Conservation (phyloP, 2,113 vertebrate species). For the Rhagologus leucostigma region DNA sequence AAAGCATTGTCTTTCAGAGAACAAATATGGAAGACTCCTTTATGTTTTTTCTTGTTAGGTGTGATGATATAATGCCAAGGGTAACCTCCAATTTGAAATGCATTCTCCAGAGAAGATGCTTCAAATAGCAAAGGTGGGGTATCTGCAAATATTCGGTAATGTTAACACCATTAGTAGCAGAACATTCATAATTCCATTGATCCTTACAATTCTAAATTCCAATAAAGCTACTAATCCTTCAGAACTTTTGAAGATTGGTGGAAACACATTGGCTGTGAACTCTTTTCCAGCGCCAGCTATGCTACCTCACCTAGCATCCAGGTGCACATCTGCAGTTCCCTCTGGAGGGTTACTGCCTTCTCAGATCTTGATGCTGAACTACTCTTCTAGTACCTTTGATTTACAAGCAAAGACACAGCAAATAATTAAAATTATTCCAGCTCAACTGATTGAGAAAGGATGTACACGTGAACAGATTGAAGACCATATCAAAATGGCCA, state of each 20-base stretch:
- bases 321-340: neutral
- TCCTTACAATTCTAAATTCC: neutral
- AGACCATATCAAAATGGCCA: neutral
- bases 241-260: neutral
- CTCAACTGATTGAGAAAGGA: neutral
- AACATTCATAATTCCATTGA: slow-evolving; percentile 3
- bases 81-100: slow-evolving; percentile 91
- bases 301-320: neutral
- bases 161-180: slow-evolving; percentile 49
- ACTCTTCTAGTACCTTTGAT: neutral
- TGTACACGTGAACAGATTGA: neutral
- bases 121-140: slow-evolving; percentile 88
- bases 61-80: slow-evolving; percentile 98
- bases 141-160: slow-evolving; percentile 71
- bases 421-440: neutral
- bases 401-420: neutral
- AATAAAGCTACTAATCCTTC: neutral
- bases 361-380: neutral
- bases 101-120: slow-evolving; percentile 84
- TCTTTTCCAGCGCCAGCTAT: neutral
- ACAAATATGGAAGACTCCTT: slow-evolving; percentile 90
- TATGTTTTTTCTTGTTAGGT: slow-evolving; percentile 85
- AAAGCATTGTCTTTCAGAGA: slow-evolving; percentile 84
- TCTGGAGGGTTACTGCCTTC: neutral
- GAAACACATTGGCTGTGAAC: neutral